These are phyloP conservation scores for Mormyrus lacerda DNA, from an alignment of 2,113 vertebrate genomes.

Conservation along the genomic window DNA sequence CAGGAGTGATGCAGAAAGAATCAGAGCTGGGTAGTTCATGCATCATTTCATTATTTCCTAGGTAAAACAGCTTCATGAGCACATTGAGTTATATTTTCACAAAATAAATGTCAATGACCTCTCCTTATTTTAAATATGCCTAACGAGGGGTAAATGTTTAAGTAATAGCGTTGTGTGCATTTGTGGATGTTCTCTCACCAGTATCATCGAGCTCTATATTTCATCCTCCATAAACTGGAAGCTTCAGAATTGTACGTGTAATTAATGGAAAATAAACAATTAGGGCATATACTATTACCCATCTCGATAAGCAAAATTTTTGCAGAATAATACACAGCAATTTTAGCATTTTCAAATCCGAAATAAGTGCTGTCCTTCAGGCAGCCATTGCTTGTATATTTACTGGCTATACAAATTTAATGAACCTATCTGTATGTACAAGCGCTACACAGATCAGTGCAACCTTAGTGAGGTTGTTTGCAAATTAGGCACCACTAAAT, in stretches of 20 bases:
- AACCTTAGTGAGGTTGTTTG: constrained; percentile 13
- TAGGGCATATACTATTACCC: not conserved
- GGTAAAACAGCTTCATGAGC: not conserved
- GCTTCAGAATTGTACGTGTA: not conserved
- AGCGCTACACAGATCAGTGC: not conserved
- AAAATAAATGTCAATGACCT: not conserved
- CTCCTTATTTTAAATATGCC: not conserved
- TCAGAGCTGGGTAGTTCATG: not conserved
- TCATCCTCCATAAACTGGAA: not conserved
- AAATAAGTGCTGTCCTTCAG: constrained; percentile 13
- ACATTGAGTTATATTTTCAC: not conserved
- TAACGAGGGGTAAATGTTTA: not conserved
- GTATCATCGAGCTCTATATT: not conserved
- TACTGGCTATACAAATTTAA: constrained; percentile 20
- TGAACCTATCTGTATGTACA: constrained; percentile 22
- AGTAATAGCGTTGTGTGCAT: not conserved
- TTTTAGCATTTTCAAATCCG: constrained; percentile 8
- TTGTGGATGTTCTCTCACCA: not conserved
- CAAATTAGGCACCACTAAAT: constrained; percentile 16
- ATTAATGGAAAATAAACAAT: constrained; percentile 1
- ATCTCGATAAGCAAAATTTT: not conserved
- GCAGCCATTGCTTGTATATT: constrained; percentile 17
- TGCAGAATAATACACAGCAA: not conserved
- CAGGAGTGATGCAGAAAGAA: not conserved
- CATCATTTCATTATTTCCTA: not conserved